Evolutionary conservation across 2,113 vertebrate genomes (phyloP).

Genomic region (Pontoporia blainvillei): DNA sequence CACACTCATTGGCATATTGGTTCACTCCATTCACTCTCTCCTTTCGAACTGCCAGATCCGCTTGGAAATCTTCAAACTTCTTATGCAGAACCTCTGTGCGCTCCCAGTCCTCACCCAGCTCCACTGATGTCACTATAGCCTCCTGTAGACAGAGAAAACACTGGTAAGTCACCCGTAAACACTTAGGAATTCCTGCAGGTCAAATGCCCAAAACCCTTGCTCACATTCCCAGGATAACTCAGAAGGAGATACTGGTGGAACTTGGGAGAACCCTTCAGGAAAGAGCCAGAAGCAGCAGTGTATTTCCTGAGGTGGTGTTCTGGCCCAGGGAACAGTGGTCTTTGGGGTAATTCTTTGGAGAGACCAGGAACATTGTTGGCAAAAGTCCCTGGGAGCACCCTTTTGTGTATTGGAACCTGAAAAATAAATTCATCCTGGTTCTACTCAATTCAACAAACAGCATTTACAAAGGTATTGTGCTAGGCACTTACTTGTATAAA

Average conservation of each 20-base stretch:
- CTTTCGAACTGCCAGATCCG: constrained; percentile 28
- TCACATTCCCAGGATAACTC: neutral
- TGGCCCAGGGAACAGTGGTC: neutral
- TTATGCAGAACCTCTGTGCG: constrained; percentile 66
- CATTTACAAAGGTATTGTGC: neutral
- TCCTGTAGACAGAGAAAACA: constrained; percentile 31
- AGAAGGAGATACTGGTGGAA: neutral
- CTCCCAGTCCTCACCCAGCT: constrained; percentile 70
- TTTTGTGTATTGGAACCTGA: neutral
- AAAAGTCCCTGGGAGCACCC: neutral
- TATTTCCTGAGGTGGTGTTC: neutral
- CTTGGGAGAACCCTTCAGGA: neutral
- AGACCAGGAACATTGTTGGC: fast-evolving
- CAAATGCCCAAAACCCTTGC: neutral
- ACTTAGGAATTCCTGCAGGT: neutral
- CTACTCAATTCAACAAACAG: neutral
- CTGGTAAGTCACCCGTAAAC: neutral
- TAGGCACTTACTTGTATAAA: neutral
- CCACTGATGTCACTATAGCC: constrained; percentile 51
- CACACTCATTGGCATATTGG: constrained; percentile 49
- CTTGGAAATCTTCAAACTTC: constrained; percentile 73
- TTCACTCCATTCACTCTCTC: constrained; percentile 56
- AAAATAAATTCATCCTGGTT: neutral
- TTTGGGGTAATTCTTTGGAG: neutral
- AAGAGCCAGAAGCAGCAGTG: neutral